Base-by-base conservation (phyloP, 1,140 invertebrate genomes). In the Calliopsis andreniformis region DNA sequence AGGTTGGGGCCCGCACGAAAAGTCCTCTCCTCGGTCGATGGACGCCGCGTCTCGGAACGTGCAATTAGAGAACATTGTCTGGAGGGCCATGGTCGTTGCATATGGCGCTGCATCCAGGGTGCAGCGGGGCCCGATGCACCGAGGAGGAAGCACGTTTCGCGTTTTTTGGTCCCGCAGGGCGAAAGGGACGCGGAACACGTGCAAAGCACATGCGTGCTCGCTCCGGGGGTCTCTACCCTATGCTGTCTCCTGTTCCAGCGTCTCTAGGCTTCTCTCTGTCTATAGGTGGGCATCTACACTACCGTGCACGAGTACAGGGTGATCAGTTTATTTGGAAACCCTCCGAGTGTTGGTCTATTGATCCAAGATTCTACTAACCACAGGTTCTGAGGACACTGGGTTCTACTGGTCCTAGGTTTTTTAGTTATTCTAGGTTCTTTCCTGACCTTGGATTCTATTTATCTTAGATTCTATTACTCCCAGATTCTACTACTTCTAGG, bases 161-260 rank as follows among this genome's bases (percentile, higher is more conserved):
- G 55, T 47, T 71, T 69, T 80, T 62, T 77, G 30, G n/a, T 72
- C 35, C 35, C 35, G 35, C 35, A 39, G 23, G 32, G 73, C 71
- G 39, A 25, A 69, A 42, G 59, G 35, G 14, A n/a, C 42, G 70
- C 76, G 78, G 76, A 83, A 69, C 85, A 86, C 84, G 78, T 86
- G 85, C 76, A 73, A 85, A 79, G 68, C 85, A 86, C 76, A 82
- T 86, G 85, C 80, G n/a, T 66, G 4, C 51, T 39, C 61, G 51
- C 39, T 76, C 77, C 62, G 70, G 70, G 56, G 71, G 62, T 67
- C 69, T 59, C 64, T 59, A 62, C 76, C 61, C 76, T 73, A 55
- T 56, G 32, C 20, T 39, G 49, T 51, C 35, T 42, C 18, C 61
- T 43, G 4, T 45, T 32, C n/a, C 28, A 42, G 39, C 75, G 28